Evolutionary conservation across 2,888 invertebrate genomes (phyloP).

Genomic region (Aphrophora alni): DNA sequence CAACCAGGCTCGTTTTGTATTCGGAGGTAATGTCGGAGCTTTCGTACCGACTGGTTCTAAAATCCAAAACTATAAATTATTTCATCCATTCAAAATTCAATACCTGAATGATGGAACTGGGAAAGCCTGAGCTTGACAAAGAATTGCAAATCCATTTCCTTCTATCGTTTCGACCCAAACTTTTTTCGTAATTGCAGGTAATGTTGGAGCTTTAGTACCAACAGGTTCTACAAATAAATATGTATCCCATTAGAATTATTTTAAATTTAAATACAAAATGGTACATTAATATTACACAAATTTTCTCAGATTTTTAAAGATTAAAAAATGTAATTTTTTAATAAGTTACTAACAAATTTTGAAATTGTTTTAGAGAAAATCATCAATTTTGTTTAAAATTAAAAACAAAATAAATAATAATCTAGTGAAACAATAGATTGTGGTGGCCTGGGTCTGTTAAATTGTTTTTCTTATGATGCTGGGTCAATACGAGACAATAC

Average conservation of each 20-base stretch:
- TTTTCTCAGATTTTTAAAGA: too few species aligned
- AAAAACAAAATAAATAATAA: too few species aligned
- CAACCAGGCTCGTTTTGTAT: slow-evolving; percentile 55
- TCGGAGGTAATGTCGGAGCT: slow-evolving; percentile 66
- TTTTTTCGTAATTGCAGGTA: slow-evolving; percentile 49
- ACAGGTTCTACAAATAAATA: slow-evolving; percentile 47
- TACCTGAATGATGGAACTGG: slow-evolving; percentile 66
- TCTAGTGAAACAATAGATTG: too few species aligned
- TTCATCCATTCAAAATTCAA: slow-evolving; percentile 15
- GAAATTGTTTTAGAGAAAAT: too few species aligned
- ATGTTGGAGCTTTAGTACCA: slow-evolving; percentile 58
- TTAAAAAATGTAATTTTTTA: too few species aligned
- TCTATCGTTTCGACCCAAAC: not conserved
- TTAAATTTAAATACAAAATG: not conserved
- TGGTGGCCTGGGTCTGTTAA: too few species aligned
- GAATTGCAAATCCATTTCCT: slow-evolving; percentile 54
- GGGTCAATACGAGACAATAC: too few species aligned
- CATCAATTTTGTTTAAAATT: too few species aligned
- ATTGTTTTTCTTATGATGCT: too few species aligned
- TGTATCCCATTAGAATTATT: too few species aligned
- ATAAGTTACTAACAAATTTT: too few species aligned
- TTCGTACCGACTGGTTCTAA: slow-evolving; percentile 60
- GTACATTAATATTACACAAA: not conserved
- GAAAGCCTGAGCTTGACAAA: slow-evolving; percentile 65
- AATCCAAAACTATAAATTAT: not conserved